Base-by-base conservation (phyloP, 2,888 invertebrate species). In the Globia sparganii region DNA sequence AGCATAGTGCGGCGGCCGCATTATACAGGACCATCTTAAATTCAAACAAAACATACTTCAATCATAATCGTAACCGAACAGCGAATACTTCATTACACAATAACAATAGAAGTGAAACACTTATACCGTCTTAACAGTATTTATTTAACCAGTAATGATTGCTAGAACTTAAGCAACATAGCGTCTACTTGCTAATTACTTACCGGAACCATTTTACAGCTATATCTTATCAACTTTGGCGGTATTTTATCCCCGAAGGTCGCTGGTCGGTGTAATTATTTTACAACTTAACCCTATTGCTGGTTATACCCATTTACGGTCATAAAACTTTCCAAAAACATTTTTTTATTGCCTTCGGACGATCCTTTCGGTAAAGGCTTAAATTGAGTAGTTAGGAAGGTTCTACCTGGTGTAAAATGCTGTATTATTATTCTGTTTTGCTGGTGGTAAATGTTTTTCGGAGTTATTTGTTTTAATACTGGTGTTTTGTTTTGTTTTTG, bases 251-350 rank as follows among this genome's bases (percentile, higher is more conserved):
- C 88, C 80, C 77, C 83, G 81, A 89, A 88, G 78, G 86, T 81
- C 80, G 74, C 72, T 89, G 77, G 86, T 82, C 79, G 73, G 71
- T 88, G 92, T 93, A 93, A 95, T 95, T 93, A 92, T 92, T 95
- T 95, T 94, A 95, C 91, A 89, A 91, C 91, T 86, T 87, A 82
- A 89, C 88, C 91, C 92, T 88, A 86, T 82, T 78, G n/a, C 73
- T 74, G 84, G 43, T 37, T 25, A 40, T 92, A 95, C 92, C 94
- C 94, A 94, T 94, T 95, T 93, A 90, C 91, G 87, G 92, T 88
- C 92, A 93, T 96, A 96, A 95, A 96, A 95, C 95, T 96, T 96
- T 96, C 95, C 88, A 91, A 89, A 92, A 93, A 93, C 93, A 75
- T 61, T 93, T 94, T 93, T 87, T 86, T 88, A 86, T 84, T 78